A percentile compares a stretch with the other conserved stretches of the same genome.
These are phyloP conservation scores for Diachasma alloeum DNA, from an alignment of 1,140 invertebrate genomes.

Conservation along the genomic window DNA sequence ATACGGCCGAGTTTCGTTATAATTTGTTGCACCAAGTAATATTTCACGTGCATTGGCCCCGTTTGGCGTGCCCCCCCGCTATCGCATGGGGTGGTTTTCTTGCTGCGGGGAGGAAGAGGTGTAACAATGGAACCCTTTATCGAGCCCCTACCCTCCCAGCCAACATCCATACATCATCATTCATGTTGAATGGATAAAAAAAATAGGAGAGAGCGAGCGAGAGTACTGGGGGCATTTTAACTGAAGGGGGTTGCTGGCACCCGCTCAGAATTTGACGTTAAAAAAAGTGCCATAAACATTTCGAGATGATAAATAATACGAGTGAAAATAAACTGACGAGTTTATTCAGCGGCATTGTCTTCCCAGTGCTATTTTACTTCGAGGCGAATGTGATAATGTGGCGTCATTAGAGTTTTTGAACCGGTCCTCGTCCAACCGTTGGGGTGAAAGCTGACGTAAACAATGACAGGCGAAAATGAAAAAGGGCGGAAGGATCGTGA, in stretches of 20 bases:
- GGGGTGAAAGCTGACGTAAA: slow-evolving; percentile 28
- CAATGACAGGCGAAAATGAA: slow-evolving; percentile 40
- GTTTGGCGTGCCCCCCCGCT: not conserved
- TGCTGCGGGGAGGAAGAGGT: slow-evolving; percentile 24
- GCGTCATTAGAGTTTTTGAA: not conserved
- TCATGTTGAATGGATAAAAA: slow-evolving; percentile 46
- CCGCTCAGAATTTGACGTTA: not conserved
- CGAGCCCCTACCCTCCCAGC: slow-evolving; percentile 59
- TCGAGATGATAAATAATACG: not conserved
- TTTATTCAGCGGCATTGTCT: not conserved
- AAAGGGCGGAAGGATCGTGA: slow-evolving; percentile 1
- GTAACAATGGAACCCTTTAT: slow-evolving; percentile 63
- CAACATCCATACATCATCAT: slow-evolving; percentile 65
- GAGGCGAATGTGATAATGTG: no score
- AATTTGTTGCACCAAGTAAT: slow-evolving; percentile 56
- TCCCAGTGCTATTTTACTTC: not conserved
- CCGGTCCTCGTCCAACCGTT: not conserved
- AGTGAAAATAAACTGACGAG: not conserved
- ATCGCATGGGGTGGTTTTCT: slow-evolving; percentile 16
- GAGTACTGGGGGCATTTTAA: not conserved
- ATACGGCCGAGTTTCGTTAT: slow-evolving; percentile 20
- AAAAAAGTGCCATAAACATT: not conserved
- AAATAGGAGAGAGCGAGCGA: slow-evolving; percentile 44
- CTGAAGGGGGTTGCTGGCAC: not conserved
- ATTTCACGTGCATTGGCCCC: slow-evolving; percentile 50